A percentile compares a stretch with the other conserved stretches of the same genome.
These are phyloP conservation scores for Syritta pipiens DNA, from an alignment of 2,888 invertebrate genomes.

Conservation along the genomic window DNA sequence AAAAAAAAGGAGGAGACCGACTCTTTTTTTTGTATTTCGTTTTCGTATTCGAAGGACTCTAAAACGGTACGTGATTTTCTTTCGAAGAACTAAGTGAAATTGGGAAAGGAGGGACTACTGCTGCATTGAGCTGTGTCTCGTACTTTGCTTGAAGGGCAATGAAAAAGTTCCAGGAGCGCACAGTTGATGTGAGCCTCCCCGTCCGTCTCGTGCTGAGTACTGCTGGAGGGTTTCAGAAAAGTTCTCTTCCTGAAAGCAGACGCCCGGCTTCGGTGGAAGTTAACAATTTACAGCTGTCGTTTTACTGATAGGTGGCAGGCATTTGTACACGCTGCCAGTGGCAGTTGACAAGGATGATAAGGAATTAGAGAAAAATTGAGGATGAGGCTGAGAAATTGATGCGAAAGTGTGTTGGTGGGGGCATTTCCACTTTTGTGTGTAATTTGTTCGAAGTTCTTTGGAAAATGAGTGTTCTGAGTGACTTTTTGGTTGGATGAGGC, in stretches of 20 bases:
- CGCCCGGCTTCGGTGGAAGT: slow-evolving; percentile 46
- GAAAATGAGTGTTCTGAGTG: too few species aligned
- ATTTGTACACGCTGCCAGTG: slow-evolving; percentile 26
- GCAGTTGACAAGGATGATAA: too few species aligned
- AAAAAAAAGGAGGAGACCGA: too few species aligned
- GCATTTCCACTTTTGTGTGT: too few species aligned
- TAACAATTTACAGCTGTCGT: slow-evolving; percentile 54
- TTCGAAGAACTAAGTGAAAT: slow-evolving; percentile 43
- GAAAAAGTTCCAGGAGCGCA: slow-evolving; percentile 44
- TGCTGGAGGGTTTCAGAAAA: slow-evolving; percentile 47
- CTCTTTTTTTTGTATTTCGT: neutral
- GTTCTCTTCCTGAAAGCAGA: slow-evolving; percentile 27
- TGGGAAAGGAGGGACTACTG: neutral
- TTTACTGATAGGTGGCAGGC: slow-evolving; percentile 34
- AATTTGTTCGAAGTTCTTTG: too few species aligned
- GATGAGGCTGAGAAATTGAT: too few species aligned
- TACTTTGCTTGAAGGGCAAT: slow-evolving; percentile 24
- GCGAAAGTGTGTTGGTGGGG: too few species aligned
- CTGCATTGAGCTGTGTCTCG: neutral
- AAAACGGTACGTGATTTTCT: slow-evolving; percentile 56
- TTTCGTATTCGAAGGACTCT: slow-evolving; percentile 8
- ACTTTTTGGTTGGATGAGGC: too few species aligned
- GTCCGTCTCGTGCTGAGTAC: slow-evolving; percentile 18
- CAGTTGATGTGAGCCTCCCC: slow-evolving; percentile 5
- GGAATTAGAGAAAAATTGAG: too few species aligned